These are phyloP conservation scores for Hydroisotoma schaefferi DNA, from an alignment of 2,888 invertebrate species.

Conservation along the genomic window DNA sequence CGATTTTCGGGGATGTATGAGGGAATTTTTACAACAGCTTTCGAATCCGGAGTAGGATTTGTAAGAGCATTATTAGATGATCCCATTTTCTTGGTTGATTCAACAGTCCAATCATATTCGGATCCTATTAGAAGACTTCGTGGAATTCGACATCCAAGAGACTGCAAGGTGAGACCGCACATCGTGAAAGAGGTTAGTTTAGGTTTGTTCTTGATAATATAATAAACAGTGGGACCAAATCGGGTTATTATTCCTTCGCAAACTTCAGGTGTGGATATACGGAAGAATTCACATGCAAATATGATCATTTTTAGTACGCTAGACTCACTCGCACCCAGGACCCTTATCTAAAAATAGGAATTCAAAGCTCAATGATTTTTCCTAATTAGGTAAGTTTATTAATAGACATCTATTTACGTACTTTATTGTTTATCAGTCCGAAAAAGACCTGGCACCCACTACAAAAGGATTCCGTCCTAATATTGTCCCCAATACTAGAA, in stretches of 20 bases:
- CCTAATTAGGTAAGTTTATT: too few relatives aligned
- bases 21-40: not conserved
- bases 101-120: conserved; percentile 40
- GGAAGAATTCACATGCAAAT: conserved; percentile 31
- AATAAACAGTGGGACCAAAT: conserved; percentile 52
- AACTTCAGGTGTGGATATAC: conserved; percentile 32
- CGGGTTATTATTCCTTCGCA: conserved; percentile 36
- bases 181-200: conserved; percentile 58
- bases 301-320: too few relatives aligned
- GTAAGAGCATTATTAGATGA: conserved; percentile 2
- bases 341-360: too few relatives aligned
- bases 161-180: conserved; percentile 57
- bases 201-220: conserved; percentile 60
- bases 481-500: conserved; percentile 21
- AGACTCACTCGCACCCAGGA: too few relatives aligned
- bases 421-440: conserved; percentile 34
- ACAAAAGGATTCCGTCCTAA: conserved; percentile 29
- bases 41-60: not conserved
- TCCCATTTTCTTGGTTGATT: conserved; percentile 8
- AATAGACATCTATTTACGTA: conserved; percentile 1
- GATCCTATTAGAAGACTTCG: not conserved
- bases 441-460: conserved; percentile 36
- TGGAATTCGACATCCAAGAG: conserved; percentile 37
- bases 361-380: too few relatives aligned
- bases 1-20: too few relatives aligned